Evolutionary conservation across 1,140 invertebrate species (phyloP), one percentile per base, ranked within the genome.

Genomic region (Pteromalus puparum): DNA sequence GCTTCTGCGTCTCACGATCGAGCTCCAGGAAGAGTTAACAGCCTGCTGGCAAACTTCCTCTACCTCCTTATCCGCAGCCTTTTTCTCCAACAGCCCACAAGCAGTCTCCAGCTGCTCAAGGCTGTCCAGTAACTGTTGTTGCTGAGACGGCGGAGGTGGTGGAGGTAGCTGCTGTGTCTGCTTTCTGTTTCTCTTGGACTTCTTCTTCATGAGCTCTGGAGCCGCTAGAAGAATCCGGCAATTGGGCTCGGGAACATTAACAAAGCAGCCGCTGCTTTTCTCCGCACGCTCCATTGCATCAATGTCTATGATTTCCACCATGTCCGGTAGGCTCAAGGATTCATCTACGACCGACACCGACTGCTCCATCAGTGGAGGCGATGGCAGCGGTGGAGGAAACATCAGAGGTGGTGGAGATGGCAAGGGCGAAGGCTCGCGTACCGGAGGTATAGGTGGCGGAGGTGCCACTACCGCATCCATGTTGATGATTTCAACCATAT

Each of bases 241-340:
- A 10, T 91, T 88, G 0, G 90, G 85, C 0, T 72, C 7, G 0
- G 81, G 38, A 5, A 12, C 21, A 9, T 15, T 70, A 0, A 73
- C 21, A 13, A 65, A 81, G 38, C 28, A 78, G 12, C 78, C 75
- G 30, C 46, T 77, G 26, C 30, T 72, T 12, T 81, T 85, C 79
- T 85, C 84, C 26, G 73, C 90, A 53, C 89, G 87, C 46, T 76
- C 38, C 86, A 90, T 88, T 24, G 91, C 90, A 76, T 92, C 91
- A 7, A 92, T 90, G 46, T 92, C 90, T 61, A 92, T 92, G n/a
- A 92, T 92, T 67, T 93, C 92, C 2, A 91, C 87, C 46, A 87
- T 86, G 42, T 85, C 84, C 2, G 84, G 74, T 24, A 76, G 7
- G 78, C 70, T 15, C 77, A 88, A 12, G 10, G 73, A 42, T 38